These are phyloP conservation scores for Luperina nickerlii DNA, from an alignment of 2,888 invertebrate species.

Conservation along the genomic window DNA sequence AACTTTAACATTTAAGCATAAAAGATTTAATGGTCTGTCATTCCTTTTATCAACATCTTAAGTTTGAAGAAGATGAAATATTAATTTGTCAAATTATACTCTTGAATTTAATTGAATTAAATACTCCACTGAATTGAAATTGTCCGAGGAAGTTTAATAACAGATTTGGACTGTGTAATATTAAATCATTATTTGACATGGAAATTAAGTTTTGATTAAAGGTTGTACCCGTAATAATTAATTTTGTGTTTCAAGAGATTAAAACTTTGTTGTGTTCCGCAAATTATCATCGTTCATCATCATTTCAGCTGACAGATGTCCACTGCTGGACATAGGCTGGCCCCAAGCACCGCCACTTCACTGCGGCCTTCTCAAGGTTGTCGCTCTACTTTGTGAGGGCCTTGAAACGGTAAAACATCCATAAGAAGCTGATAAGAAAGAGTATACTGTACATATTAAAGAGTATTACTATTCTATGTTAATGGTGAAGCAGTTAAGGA, in stretches of 20 bases:
- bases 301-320: background rate
- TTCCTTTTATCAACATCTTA: slow-evolving; percentile 20
- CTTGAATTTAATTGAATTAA: slow-evolving; percentile 57
- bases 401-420: background rate
- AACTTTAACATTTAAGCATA: slow-evolving; percentile 35
- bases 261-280: background rate
- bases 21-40: slow-evolving; percentile 45
- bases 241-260: slow-evolving; percentile 8
- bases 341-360: background rate
- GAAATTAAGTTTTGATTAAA: slow-evolving; percentile 10
- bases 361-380: background rate
- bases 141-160: slow-evolving; percentile 35
- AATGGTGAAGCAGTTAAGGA: background rate
- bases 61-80: slow-evolving; percentile 40
- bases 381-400: background rate
- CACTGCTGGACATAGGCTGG: background rate
- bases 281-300: background rate
- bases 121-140: slow-evolving; percentile 50
- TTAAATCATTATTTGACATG: slow-evolving; percentile 35
- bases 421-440: too few relatives aligned
- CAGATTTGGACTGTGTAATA: slow-evolving; percentile 37
- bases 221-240: background rate
- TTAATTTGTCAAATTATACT: slow-evolving; percentile 44
- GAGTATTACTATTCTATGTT: too few relatives aligned
- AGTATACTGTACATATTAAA: too few relatives aligned